These are phyloP conservation scores for Trichogramma pretiosum DNA, from an alignment of 1,140 invertebrate species.

Conservation along the genomic window DNA sequence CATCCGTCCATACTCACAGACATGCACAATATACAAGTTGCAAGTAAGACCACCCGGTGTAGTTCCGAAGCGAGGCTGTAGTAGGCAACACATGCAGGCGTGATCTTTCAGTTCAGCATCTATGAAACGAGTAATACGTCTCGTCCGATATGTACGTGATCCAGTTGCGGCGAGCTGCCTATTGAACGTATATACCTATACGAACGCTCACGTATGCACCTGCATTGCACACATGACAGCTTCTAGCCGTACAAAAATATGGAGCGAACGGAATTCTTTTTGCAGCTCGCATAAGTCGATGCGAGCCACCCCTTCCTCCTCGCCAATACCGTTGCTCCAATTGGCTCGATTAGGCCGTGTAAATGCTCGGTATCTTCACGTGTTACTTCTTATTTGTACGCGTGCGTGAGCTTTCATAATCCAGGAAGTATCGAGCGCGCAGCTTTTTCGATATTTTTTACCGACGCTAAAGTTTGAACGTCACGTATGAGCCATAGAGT, in stretches of 20 bases:
- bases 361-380: no score
- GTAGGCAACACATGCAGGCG: no score
- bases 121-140: slow-evolving; percentile 11
- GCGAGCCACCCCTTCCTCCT: no score
- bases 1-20: no score
- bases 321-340: slow-evolving; percentile 19
- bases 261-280: slow-evolving; percentile 18
- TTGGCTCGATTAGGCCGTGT: slow-evolving; percentile 31
- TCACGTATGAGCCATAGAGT: slow-evolving; percentile 15
- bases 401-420: no score
- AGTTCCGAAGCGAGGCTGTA: no score
- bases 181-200: background rate
- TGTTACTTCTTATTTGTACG: slow-evolving; percentile 27
- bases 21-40: no score
- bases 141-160: slow-evolving; percentile 7
- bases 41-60: no score
- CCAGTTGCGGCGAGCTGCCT: background rate
- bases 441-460: slow-evolving; percentile 33
- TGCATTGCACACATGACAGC: slow-evolving; percentile 11
- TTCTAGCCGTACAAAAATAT: slow-evolving; percentile 28
- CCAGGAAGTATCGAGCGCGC: slow-evolving; percentile 33
- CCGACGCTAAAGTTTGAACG: slow-evolving; percentile 18
- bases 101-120: slow-evolving; percentile 2
- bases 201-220: background rate
- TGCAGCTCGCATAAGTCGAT: background rate